Evolutionary conservation across 1,140 invertebrate genomes (phyloP).

Genomic region (Trinorchestia longiramus): DNA sequence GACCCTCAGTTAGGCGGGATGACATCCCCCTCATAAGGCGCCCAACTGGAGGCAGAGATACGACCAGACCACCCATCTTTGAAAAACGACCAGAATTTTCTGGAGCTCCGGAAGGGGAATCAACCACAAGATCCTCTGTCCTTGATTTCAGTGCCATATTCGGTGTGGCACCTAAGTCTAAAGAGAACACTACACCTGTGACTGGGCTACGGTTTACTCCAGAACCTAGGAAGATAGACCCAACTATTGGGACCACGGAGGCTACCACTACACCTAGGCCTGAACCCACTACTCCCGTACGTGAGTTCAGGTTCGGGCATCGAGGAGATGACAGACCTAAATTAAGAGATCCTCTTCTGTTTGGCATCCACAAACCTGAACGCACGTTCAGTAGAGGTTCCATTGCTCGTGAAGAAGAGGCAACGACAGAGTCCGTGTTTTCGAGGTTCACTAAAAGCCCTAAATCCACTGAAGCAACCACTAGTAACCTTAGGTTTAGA

Average conservation of each 20-base stretch:
- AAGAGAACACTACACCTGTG: constrained; percentile 43
- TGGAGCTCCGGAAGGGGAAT: background rate
- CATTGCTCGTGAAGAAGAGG: background rate
- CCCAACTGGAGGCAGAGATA: constrained; percentile 48
- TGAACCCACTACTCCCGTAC: constrained; percentile 6
- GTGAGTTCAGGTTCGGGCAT: background rate
- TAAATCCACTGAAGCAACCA: background rate
- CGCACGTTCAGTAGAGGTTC: background rate
- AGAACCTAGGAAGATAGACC: constrained; percentile 15
- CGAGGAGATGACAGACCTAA: background rate
- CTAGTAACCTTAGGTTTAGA: background rate
- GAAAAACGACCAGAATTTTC: background rate
- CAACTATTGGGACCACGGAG: constrained; percentile 34
- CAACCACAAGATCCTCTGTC: background rate
- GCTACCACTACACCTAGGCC: constrained; percentile 35
- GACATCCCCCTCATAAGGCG: constrained; percentile 66
- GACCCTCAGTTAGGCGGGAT: constrained; percentile 61
- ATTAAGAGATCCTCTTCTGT: constrained; percentile 22
- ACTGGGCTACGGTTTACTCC: constrained; percentile 53
- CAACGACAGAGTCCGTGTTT: background rate
- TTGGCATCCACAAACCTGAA: background rate
- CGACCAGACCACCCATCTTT: background rate
- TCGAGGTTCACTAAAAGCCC: background rate
- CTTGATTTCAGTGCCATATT: constrained; percentile 28
- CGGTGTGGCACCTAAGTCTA: background rate